Conservation (phyloP, 1,140 invertebrate species). For the Drepana arcuata region DNA sequence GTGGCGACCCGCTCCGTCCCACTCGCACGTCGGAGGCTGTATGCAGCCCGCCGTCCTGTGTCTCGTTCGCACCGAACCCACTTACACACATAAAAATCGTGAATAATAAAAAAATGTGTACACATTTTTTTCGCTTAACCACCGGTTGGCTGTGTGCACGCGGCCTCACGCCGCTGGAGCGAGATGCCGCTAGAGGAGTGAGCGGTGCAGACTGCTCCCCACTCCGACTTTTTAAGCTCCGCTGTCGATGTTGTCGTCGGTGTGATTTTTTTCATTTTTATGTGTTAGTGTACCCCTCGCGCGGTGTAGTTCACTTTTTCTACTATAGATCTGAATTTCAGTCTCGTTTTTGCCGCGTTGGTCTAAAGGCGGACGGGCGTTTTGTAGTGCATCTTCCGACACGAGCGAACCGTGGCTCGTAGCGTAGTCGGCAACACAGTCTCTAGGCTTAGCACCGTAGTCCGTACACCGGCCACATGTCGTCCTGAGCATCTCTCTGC, state of each 20-base stretch:
- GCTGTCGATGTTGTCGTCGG: conserved; percentile 54
- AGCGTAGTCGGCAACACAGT: conserved; percentile 14
- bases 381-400: conserved; percentile 65
- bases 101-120: conserved; percentile 72
- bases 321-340: conserved; percentile 72
- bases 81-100: conserved; percentile 71
- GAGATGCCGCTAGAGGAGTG: conserved; percentile 38
- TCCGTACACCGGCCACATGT: conserved; percentile 54
- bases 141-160: conserved; percentile 49
- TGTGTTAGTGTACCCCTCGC: conserved; percentile 70
- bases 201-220: conserved; percentile 38
- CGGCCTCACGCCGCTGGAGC: conserved; percentile 55
- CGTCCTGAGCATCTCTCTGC: conserved; percentile 32
- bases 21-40: conserved; percentile 16
- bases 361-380: conserved; percentile 61
- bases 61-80: conserved; percentile 56
- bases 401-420: conserved; percentile 25
- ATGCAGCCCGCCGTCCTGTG: conserved; percentile 20
- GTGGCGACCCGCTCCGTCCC: conserved; percentile 52
- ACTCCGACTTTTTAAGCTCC: conserved; percentile 67
- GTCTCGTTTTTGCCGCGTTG: conserved; percentile 70
- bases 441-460: conserved; percentile 40
- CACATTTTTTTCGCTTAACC: conserved; percentile 71
- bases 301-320: conserved; percentile 71
- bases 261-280: conserved; percentile 70